Percentiles rank a stretch among this genome's conserved stretches.
Conservation (phyloP, 1,140 invertebrate genomes). For the Brachionus asplanchnoidis region DNA sequence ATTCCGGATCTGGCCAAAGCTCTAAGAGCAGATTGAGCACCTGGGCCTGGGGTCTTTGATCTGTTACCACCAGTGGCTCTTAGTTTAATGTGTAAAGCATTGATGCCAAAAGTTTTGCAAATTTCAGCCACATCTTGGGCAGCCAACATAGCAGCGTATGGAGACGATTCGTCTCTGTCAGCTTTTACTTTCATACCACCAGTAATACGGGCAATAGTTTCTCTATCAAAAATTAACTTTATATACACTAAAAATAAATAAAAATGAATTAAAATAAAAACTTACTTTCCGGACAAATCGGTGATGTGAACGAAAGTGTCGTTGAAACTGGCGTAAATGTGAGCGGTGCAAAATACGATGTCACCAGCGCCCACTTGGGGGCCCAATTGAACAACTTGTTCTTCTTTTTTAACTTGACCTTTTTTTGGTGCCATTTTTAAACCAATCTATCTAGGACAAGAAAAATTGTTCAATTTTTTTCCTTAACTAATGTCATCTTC, state of each 20-base stretch:
- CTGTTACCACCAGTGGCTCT: slow-evolving; percentile 95
- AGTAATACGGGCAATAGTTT: slow-evolving; percentile 96
- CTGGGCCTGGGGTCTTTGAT: slow-evolving; percentile 70
- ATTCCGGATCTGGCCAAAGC: slow-evolving; percentile 95
- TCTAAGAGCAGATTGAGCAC: slow-evolving; percentile 92
- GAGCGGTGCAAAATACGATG: slow-evolving; percentile 95
- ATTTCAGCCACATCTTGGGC: slow-evolving; percentile 99
- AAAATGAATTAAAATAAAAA: slow-evolving; percentile 18
- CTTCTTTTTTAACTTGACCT: slow-evolving; percentile 90
- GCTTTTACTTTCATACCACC: slow-evolving; percentile 99
- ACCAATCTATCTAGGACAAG: background rate
- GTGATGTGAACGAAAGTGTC: slow-evolving; percentile 99
- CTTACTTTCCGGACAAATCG: slow-evolving; percentile 85
- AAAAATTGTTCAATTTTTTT: background rate
- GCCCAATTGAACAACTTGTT: slow-evolving; percentile 86
- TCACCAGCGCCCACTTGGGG: slow-evolving; percentile 95
- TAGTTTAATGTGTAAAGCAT: slow-evolving; percentile 93
- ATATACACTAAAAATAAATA: background rate
- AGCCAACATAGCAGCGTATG: slow-evolving; percentile 99
- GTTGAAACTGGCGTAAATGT: slow-evolving; percentile 99
- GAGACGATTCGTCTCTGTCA: slow-evolving; percentile 97
- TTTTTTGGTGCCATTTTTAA: slow-evolving; percentile 85
- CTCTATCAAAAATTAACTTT: slow-evolving; percentile 61
- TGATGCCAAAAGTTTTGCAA: slow-evolving; percentile 91
- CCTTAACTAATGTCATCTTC: background rate